A percentile compares a stretch with the other conserved stretches of the same genome.
Conservation (phyloP, 2,113 vertebrate species). For the Sardina pilchardus region DNA sequence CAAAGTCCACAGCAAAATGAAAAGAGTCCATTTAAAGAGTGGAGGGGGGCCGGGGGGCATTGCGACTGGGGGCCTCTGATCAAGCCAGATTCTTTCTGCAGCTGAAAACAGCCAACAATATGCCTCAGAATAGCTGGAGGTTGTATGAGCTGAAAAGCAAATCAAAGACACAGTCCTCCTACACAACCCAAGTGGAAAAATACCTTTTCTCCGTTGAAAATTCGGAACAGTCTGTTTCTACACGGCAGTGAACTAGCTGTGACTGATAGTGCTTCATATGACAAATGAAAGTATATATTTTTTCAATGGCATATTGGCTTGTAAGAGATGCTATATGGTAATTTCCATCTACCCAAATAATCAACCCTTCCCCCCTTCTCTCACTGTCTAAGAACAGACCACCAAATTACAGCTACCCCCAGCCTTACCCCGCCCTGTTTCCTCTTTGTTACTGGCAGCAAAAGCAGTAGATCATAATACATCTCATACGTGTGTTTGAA, state of each 20-base stretch:
- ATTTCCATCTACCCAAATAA: slow-evolving; percentile 40
- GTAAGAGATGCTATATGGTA: background rate
- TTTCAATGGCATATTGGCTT: background rate
- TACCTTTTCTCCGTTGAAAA: background rate
- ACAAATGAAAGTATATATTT: background rate
- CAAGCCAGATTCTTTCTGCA: slow-evolving; percentile 69
- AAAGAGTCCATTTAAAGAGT: slow-evolving; percentile 63
- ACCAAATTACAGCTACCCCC: slow-evolving; percentile 52
- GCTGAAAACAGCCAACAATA: slow-evolving; percentile 63
- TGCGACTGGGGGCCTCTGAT: slow-evolving; percentile 55
- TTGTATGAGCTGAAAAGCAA: slow-evolving; percentile 57
- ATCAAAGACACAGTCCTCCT: slow-evolving; percentile 6
- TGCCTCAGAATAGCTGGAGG: slow-evolving; percentile 62
- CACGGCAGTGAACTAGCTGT: background rate
- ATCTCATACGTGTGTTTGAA: background rate
- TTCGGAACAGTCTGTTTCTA: background rate
- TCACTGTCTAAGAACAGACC: slow-evolving; percentile 50
- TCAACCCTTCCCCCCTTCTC: slow-evolving; percentile 36
- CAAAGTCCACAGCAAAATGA: slow-evolving; percentile 70
- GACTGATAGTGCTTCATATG: background rate
- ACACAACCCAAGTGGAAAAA: background rate
- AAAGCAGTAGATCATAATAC: background rate
- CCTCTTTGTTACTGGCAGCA: slow-evolving; percentile 60
- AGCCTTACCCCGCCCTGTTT: slow-evolving; percentile 39
- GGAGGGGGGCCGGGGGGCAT: slow-evolving; percentile 35